Base-by-base conservation (phyloP, 2,888 invertebrate genomes). In the Chydorus sphaericus region DNA sequence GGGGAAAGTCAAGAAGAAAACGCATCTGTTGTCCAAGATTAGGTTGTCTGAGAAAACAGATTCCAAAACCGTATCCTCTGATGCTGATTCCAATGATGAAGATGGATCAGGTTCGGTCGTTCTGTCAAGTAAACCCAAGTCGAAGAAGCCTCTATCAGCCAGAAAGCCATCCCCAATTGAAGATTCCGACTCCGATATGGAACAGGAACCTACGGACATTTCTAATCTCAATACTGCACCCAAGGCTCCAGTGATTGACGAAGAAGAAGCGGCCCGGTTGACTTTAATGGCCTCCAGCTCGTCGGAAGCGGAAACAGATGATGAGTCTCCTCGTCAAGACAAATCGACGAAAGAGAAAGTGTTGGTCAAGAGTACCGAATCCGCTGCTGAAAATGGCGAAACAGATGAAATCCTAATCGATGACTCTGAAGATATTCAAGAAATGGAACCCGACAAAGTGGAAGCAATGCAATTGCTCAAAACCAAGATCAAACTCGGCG, bases 231-330 rank as follows among this genome's bases (percentile, higher is more conserved):
- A 14, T 14, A 26, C 23, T 14, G 5, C 28, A n/a, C 1, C 26
- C 4, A 23, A 14, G 26, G 26, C 44, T 5, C 6, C 26, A 2
- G 8, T 44, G 23, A 23, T 28, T 8, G 26, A 44, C 28, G 26
- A 14, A 14, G 39, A 29, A 20, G 56, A 52, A 28, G 44, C 28
- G 4, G 44, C 37, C 20, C 56, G 51, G 11, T 38, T 26, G 52
- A 44, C 51, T 38, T 23, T 56, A 29, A 6, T 37, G 8, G 53
- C 37, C 3, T 58, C 55, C 30, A 58, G 58, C 50, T 58, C 59
- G 11, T 44, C 60, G 16, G 59, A 60, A 16, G 55, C 60, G 44
- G 44, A 44, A 14, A 44, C 26, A 2, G 10, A 44, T 7, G 44
- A 44, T 16, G 28, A 6, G 3, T 23, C 7, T 11, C 23, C 11